Percentiles rank a stretch among this genome's conserved stretches.
phyloP scores from a whole-genome alignment of 2,888 invertebrate species.

The Amorpha juglandis region DNA sequence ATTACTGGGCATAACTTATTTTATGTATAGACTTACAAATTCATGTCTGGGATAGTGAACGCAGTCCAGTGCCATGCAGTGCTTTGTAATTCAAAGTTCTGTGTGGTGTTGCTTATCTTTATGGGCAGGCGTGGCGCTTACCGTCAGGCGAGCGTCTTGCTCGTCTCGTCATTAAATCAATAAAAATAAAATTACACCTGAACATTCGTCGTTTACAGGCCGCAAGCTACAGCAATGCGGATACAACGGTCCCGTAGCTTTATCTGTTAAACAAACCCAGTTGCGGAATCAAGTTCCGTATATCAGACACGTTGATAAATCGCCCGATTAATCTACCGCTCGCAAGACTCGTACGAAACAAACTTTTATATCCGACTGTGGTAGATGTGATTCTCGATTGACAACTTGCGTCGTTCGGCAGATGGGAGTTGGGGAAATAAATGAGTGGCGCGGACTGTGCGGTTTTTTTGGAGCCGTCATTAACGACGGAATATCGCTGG shows the following conservation, averaged over 20 bases:
- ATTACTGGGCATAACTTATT: too few relatives aligned
- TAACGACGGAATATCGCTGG: slow-evolving; percentile 19
- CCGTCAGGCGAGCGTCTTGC: too few relatives aligned
- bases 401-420: background rate
- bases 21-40: too few relatives aligned
- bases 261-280: slow-evolving; percentile 59
- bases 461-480: slow-evolving; percentile 16
- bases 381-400: slow-evolving; percentile 34
- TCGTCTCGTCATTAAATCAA: too few relatives aligned
- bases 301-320: slow-evolving; percentile 44
- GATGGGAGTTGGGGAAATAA: slow-evolving; percentile 1
- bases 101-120: too few relatives aligned
- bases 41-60: too few relatives aligned
- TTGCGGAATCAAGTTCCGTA: slow-evolving; percentile 45
- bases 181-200: slow-evolving; percentile 20
- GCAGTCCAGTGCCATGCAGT: too few relatives aligned
- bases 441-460: slow-evolving; percentile 16
- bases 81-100: too few relatives aligned
- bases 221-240: slow-evolving; percentile 44
- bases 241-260: slow-evolving; percentile 45
- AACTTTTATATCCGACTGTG: slow-evolving; percentile 32
- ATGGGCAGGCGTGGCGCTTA: too few relatives aligned
- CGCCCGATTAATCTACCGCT: slow-evolving; percentile 38
- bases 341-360: slow-evolving; percentile 35
- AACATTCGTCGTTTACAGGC: slow-evolving; percentile 43